These are phyloP conservation scores for Gymnoscopelus braueri DNA, from an alignment of 2,797 vertebrate genomes.

Conservation along the genomic window DNA sequence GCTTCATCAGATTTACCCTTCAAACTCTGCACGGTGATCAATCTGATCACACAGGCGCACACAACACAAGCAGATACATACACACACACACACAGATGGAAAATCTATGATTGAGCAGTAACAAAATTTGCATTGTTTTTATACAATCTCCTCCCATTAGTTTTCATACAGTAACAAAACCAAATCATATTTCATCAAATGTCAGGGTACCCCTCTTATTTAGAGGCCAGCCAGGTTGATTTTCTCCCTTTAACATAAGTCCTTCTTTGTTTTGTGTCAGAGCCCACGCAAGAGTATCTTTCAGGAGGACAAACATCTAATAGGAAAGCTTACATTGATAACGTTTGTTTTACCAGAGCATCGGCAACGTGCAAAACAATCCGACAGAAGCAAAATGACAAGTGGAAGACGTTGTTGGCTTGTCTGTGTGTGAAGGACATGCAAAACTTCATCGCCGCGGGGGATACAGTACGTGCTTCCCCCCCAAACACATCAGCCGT, in stretches of 20 bases:
- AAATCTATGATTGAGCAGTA: not conserved
- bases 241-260: constrained; percentile 31
- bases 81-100: not conserved
- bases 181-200: constrained; percentile 49
- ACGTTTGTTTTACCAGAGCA: constrained; percentile 52
- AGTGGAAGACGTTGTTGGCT: constrained; percentile 47
- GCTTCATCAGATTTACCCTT: no score
- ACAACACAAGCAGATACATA: no score
- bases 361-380: constrained; percentile 52
- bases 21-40: no score
- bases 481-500: constrained; percentile 11
- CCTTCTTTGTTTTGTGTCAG: constrained; percentile 52
- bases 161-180: constrained; percentile 7
- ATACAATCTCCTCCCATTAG: no score
- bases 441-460: constrained; percentile 28
- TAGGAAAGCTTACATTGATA: constrained; percentile 55
- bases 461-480: constrained; percentile 12
- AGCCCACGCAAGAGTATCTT: constrained; percentile 30
- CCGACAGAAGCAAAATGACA: constrained; percentile 43
- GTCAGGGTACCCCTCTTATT: constrained; percentile 34
- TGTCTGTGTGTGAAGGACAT: constrained; percentile 22
- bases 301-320: constrained; percentile 24
- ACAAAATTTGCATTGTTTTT: no score
- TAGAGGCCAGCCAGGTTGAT: constrained; percentile 34
- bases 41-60: no score